Evolutionary conservation across 2,113 vertebrate genomes (phyloP), one percentile per base, ranked within the genome.

Genomic region (Albula goreensis): DNA sequence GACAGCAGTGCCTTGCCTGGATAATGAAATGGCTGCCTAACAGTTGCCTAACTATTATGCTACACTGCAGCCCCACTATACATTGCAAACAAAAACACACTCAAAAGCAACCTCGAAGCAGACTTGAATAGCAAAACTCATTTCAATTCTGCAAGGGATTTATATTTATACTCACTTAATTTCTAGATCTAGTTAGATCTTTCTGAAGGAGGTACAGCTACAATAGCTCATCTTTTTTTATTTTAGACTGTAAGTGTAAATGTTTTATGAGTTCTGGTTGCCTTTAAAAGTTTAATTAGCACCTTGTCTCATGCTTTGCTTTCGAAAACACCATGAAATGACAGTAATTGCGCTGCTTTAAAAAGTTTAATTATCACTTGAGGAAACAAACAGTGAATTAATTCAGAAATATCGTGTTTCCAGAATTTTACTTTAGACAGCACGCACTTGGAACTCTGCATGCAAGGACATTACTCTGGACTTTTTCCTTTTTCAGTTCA

Each of bases 381-480:
- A 74, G 70, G n/a, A 74, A 74, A 74, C 70, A 74, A 31, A 74
- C 70, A 74, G 25, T 74, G n/a, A 74, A 74, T 74, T 74, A 74
- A 70, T n/a, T 70, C 19, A 25, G 19, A 4, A 74, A 74, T 25
- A 74, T 74, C 22, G 9, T 74, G 6, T 0, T n/a, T 10, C 17
- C 17, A 0, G 22, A 41, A 41, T 41, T 41, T 41, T 41, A 41
- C 31, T 41, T 41, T 41, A 41, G 31, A 41, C 31, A 41, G 31
- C 31, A 41, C 31, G 31, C 31, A 31, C 70, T 74, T 74, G 22
- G n/a, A 31, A 5, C 17, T 19, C 60, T 7, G 2, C 31, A 74
- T 31, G 6, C 70, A 70, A 70, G 22, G 63, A 74, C 70, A 74
- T 74, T n/a, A 41, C n/a, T 31, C 70, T 74, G n/a, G 70, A 22